A percentile compares a stretch with the other conserved stretches of the same genome.
phyloP scores from a whole-genome alignment of 2,888 invertebrate species.

The Acanthosepion esculentum region DNA sequence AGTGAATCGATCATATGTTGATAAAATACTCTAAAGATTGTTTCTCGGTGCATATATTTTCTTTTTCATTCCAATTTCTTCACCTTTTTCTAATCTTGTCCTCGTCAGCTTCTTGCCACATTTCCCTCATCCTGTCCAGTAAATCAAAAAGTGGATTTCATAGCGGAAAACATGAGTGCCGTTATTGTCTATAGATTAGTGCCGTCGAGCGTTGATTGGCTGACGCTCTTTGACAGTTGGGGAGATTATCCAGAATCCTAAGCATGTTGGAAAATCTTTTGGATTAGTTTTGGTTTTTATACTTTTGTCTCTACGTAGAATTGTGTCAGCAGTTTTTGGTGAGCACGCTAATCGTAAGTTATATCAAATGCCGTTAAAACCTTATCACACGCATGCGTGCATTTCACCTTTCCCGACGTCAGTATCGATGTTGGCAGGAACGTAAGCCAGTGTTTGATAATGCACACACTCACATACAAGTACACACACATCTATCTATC shows the following conservation, averaged over 20 bases:
- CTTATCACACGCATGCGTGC: conserved; percentile 12
- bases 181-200: conserved; percentile 8
- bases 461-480: neutral
- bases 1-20: neutral
- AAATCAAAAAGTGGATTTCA: neutral
- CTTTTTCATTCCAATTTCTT: neutral
- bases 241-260: neutral
- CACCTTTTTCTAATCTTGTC: neutral
- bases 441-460: neutral
- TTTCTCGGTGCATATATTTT: neutral
- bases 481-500: neutral
- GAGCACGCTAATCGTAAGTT: neutral
- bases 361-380: conserved; percentile 33
- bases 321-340: too few species aligned
- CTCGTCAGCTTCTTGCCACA: neutral
- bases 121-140: neutral
- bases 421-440: neutral
- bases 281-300: too few species aligned
- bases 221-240: neutral
- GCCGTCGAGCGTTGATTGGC: neutral
- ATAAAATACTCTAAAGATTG: neutral
- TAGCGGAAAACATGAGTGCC: neutral
- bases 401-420: neutral
- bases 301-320: too few species aligned
- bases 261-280: neutral